These are phyloP conservation scores for Eolophus roseicapilla DNA, from an alignment of 2,113 vertebrate species.

Conservation along the genomic window DNA sequence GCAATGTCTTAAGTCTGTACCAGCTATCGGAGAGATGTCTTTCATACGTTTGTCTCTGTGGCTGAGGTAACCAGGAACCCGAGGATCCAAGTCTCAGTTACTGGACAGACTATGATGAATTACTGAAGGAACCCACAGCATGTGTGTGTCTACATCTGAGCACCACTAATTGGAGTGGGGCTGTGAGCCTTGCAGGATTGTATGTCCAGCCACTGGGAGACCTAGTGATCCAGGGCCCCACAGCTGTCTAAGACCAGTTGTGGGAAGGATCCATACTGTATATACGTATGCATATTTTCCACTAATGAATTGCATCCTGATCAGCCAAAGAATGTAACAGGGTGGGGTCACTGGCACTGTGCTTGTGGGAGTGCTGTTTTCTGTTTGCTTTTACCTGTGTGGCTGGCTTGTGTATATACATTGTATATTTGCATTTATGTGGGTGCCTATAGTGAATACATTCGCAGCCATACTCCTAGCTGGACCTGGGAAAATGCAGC, in stretches of 20 bases:
- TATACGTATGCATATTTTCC: not conserved
- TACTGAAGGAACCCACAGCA: not conserved
- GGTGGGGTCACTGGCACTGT: not conserved
- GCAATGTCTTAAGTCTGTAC: not conserved
- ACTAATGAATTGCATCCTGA: not conserved
- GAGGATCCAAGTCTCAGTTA: not conserved
- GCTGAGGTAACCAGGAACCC: not conserved
- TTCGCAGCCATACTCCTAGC: not conserved
- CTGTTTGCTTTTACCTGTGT: not conserved
- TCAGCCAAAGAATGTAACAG: not conserved
- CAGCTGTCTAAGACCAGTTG: not conserved
- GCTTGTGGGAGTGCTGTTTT: not conserved
- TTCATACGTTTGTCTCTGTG: not conserved
- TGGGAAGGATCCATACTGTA: not conserved
- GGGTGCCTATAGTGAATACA: not conserved
- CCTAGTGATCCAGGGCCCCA: not conserved
- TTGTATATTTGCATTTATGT: rapidly evolving
- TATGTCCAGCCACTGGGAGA: not conserved
- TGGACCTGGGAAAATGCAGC: not conserved
- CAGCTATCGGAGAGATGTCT: not conserved
- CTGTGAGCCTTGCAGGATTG: not conserved
- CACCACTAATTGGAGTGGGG: not conserved
- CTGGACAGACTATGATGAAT: not conserved
- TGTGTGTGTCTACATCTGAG: not conserved
- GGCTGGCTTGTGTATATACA: not conserved